Percentiles rank a stretch among this genome's conserved stretches.
phyloP scores from a whole-genome alignment of 2,888 invertebrate species.

The Vanessa cardui region DNA sequence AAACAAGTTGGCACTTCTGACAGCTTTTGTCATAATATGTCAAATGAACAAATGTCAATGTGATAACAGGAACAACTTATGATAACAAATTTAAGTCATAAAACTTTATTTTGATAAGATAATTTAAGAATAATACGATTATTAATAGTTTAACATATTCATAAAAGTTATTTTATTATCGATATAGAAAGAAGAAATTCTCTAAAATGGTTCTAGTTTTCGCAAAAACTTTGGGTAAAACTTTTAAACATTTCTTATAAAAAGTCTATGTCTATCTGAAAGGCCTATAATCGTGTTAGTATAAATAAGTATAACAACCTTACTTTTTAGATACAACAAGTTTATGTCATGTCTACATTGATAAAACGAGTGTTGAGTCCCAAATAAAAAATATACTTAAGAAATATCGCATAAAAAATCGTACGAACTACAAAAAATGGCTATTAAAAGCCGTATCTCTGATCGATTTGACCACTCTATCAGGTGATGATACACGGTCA shows the following conservation, averaged over 20 bases:
- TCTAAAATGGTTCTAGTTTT: constrained; percentile 47
- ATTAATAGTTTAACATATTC: too few species aligned
- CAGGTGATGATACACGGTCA: constrained; percentile 89
- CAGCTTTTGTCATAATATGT: too few species aligned
- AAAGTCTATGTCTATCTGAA: too few species aligned
- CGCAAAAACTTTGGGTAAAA: constrained; percentile 47
- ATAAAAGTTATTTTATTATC: too few species aligned
- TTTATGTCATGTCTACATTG: constrained; percentile 57
- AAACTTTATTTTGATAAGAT: too few species aligned
- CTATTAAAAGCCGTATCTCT: constrained; percentile 91
- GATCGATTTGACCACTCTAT: constrained; percentile 96
- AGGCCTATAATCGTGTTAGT: neutral
- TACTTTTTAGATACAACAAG: constrained; percentile 50
- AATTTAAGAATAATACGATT: too few species aligned
- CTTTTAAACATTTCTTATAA: neutral
- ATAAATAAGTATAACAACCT: neutral
- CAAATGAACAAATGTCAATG: too few species aligned
- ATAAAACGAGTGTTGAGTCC: constrained; percentile 60
- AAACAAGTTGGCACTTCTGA: too few species aligned
- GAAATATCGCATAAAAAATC: constrained; percentile 61
- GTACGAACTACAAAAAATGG: constrained; percentile 86
- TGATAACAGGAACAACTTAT: too few species aligned
- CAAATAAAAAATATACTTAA: constrained; percentile 60
- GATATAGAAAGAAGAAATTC: neutral
- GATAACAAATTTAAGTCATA: too few species aligned